Evolutionary conservation across 2,888 invertebrate species (phyloP).

Genomic region (Empis stercorea): DNA sequence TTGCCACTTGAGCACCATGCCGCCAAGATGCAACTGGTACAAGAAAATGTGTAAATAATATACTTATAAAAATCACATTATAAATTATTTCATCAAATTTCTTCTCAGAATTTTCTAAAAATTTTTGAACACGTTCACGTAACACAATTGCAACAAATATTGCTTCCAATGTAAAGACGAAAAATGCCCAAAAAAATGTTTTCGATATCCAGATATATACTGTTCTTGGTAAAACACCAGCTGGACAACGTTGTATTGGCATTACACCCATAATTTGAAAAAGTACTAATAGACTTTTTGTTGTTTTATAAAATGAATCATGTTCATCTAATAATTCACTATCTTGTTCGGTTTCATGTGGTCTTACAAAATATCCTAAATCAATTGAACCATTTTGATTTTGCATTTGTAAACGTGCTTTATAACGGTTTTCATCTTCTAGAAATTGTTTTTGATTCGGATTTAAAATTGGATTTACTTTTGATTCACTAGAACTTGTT

Average conservation of each 20-base stretch:
- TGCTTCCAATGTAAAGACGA: constrained; percentile 48
- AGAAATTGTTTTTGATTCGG: constrained; percentile 34
- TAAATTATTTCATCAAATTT: constrained; percentile 63
- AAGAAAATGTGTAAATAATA: constrained; percentile 56
- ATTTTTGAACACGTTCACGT: constrained; percentile 41
- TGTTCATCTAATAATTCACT: constrained; percentile 48
- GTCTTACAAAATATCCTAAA: constrained; percentile 24
- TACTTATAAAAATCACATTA: constrained; percentile 58
- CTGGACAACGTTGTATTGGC: constrained; percentile 56
- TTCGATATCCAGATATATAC: constrained; percentile 53
- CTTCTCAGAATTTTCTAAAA: constrained; percentile 46
- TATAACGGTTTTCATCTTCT: constrained; percentile 30
- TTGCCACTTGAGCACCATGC: constrained; percentile 55
- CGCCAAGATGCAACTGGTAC: constrained; percentile 58
- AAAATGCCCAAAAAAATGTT: constrained; percentile 52
- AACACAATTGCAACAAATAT: constrained; percentile 43
- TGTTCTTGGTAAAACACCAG: constrained; percentile 39
- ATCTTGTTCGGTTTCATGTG: constrained; percentile 28
- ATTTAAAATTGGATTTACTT: constrained; percentile 31
- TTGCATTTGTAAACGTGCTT: constrained; percentile 23
- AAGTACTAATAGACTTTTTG: constrained; percentile 53
- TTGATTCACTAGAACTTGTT: constrained; percentile 8
- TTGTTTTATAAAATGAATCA: constrained; percentile 57
- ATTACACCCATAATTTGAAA: constrained; percentile 66
- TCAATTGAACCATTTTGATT: neutral